Base-by-base conservation (phyloP, 2,888 invertebrate genomes). In the Amblyteles armatorius region DNA sequence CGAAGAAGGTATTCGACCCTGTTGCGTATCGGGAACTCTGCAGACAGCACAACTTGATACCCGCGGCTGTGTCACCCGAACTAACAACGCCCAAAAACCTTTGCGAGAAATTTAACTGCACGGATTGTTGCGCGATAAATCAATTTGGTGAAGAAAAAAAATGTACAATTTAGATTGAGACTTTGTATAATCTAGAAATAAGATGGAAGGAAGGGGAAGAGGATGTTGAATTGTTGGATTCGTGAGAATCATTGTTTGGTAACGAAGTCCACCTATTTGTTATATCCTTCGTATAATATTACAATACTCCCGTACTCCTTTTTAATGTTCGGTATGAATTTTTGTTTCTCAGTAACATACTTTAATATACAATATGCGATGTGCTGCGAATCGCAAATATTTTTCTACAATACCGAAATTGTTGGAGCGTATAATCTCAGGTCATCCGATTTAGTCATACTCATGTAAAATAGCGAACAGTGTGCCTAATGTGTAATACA, bases 1-100 rank as follows among this genome's bases (percentile, higher is more conserved):
- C 44, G 1, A 83, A 71, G 76, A 33, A 13, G 4, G 57, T 50
- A 13, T 55, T 67, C 5, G 57, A 79, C 13, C 65, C 33, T 36
- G 33, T 33, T 11, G 19, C n/a, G 1, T 44, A 44, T 57, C 6
- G 63, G 13, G 63, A 65, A 57, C 71, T 78, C n/a, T 77, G 55
- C 50, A 67, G 48, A n/a, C 48, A 72, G n/a, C 63, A 78, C 26
- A 68, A 68, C 50, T 73, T 83, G 11, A n/a, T 50, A 40, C 72
- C 55, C 16, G n/a, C n/a, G 29, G 1, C n/a, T 33, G 63, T 29
- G 16, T 1, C 1, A 0, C 63, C 13, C 16, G 5, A 63, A 5
- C 1, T 7, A 33, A 63, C 16, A 29, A 16, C 63, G 26, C 29
- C 63, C 0, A 33, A 13, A 13, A 13, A 26, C 11, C 57, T 26